Conservation (phyloP, 2,113 vertebrate species). For the Tor tambroides region DNA sequence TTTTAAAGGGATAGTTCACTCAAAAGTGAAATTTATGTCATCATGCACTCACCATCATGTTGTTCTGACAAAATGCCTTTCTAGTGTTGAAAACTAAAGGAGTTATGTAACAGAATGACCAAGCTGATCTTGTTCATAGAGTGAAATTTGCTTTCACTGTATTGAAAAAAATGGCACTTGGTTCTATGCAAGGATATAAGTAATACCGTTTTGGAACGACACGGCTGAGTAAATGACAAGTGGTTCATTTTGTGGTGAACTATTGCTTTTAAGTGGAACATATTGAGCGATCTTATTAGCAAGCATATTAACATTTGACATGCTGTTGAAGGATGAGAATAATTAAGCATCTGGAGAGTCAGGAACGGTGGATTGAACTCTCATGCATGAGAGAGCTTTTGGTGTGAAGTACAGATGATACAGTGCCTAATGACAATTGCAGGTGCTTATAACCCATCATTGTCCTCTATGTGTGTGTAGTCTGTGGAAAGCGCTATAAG, state of each 20-base stretch:
- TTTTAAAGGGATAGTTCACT: no score
- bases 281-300: background rate
- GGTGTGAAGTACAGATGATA: constrained; percentile 1
- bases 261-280: background rate
- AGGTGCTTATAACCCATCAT: background rate
- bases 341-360: background rate
- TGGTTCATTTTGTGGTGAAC: background rate
- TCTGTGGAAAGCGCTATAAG: constrained; percentile 98
- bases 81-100: background rate
- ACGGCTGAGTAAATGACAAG: background rate
- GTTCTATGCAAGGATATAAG: background rate
- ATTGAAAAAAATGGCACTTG: background rate
- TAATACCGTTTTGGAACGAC: background rate
- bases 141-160: background rate
- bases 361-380: background rate
- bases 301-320: background rate
- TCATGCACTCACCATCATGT: background rate
- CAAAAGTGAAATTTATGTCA: background rate
- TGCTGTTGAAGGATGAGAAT: background rate
- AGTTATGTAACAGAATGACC: background rate
- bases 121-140: background rate
- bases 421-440: background rate
- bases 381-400: constrained; percentile 44
- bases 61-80: background rate
- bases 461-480: constrained; percentile 69